A percentile compares a stretch with the other conserved stretches of the same genome.
Evolutionary conservation across 2,113 vertebrate species (phyloP).

Genomic region (Phylloscopus trochiloides): DNA sequence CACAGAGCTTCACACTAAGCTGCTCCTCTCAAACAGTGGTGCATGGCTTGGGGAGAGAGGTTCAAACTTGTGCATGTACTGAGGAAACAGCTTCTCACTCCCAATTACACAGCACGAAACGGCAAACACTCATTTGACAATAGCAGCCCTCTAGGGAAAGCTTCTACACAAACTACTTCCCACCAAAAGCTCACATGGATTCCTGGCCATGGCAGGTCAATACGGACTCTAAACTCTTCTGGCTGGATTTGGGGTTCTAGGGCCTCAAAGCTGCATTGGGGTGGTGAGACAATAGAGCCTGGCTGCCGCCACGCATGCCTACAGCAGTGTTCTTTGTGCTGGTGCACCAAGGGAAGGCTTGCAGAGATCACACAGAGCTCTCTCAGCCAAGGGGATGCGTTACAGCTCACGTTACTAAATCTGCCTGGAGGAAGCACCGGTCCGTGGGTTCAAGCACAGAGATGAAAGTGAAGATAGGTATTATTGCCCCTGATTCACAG

Average conservation of each 20-base stretch:
- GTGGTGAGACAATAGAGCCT: neutral
- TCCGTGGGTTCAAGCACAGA: neutral
- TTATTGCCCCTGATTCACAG: neutral
- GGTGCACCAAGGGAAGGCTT: neutral
- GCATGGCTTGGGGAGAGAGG: neutral
- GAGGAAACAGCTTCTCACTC: neutral
- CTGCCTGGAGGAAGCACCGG: neutral
- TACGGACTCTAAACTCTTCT: neutral
- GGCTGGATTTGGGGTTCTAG: neutral
- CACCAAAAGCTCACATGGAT: neutral
- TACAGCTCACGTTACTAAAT: neutral
- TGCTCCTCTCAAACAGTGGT: neutral
- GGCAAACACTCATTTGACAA: neutral
- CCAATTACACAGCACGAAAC: neutral
- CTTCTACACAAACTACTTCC: neutral
- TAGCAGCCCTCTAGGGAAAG: neutral
- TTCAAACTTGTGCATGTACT: neutral
- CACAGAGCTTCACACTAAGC: neutral
- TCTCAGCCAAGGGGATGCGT: neutral
- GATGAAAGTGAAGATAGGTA: slow-evolving; percentile 2
- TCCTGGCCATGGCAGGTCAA: neutral
- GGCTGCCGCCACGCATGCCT: neutral
- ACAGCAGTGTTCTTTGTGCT: neutral
- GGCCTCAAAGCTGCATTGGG: neutral
- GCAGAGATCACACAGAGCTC: neutral